Conservation (phyloP, 2,888 invertebrate genomes). For the Chloroclystis v-ata region DNA sequence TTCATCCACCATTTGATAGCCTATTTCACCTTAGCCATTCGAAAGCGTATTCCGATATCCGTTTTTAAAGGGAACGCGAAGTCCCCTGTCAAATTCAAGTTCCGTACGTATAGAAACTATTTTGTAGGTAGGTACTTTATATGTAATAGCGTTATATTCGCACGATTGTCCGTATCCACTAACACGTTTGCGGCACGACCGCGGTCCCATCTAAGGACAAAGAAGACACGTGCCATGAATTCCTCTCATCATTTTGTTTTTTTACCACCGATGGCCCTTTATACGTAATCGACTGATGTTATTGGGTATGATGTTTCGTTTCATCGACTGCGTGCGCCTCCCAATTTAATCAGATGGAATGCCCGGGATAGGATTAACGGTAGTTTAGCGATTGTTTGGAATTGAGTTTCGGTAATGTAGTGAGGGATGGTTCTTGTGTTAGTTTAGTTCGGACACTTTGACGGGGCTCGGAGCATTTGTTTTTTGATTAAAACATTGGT, state of each 20-base stretch:
- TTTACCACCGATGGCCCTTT: conserved; percentile 27
- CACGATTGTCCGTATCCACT: conserved; percentile 24
- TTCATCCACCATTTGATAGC: background rate
- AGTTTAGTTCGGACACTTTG: background rate
- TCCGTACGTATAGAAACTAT: too few species aligned
- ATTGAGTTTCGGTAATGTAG: conserved; percentile 1
- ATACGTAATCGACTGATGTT: conserved; percentile 26
- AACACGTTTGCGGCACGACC: conserved; percentile 20
- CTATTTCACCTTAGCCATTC: background rate
- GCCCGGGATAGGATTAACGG: conserved; percentile 5
- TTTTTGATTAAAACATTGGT: background rate
- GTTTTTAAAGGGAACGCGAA: background rate
- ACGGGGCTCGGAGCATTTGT: background rate
- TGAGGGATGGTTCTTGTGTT: background rate
- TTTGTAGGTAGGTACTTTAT: too few species aligned
- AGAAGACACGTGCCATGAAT: conserved; percentile 42
- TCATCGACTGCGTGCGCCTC: conserved; percentile 13
- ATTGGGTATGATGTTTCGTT: conserved; percentile 27
- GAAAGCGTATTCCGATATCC: background rate
- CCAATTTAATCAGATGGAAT: conserved; percentile 19
- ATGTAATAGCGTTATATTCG: conserved; percentile 23
- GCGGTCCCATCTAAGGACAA: conserved; percentile 39
- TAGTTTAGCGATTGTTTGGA: conserved; percentile 9
- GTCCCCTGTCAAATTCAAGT: too few species aligned
- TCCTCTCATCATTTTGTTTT: conserved; percentile 33